Percentiles rank a stretch among this genome's conserved stretches.
These are phyloP conservation scores for Tipula unca DNA, from an alignment of 2,888 invertebrate genomes.

Conservation along the genomic window DNA sequence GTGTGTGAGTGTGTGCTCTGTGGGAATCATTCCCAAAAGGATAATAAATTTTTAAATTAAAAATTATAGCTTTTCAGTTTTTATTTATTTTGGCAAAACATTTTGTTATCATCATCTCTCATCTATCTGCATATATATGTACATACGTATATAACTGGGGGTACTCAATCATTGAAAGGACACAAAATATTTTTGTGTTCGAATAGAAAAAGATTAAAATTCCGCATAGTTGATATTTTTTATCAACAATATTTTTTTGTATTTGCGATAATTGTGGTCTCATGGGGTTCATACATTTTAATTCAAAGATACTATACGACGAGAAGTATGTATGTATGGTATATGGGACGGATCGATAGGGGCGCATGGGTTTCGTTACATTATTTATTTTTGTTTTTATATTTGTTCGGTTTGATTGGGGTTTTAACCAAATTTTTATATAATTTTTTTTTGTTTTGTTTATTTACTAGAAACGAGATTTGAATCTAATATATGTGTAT, in stretches of 20 bases:
- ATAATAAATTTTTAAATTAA: not conserved
- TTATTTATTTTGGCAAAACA: not conserved
- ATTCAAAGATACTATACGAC: not conserved
- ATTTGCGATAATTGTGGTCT: not conserved
- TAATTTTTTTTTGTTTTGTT: not conserved
- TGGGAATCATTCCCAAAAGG: not conserved
- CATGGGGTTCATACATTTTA: not conserved
- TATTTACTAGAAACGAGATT: not conserved
- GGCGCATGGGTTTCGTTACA: not conserved
- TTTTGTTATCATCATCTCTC: not conserved
- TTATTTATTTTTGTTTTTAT: not conserved
- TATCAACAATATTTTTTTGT: not conserved
- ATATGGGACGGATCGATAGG: not conserved
- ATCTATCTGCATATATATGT: not conserved
- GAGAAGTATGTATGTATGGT: no score
- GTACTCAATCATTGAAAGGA: not conserved
- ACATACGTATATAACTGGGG: not conserved
- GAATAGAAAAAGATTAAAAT: not conserved
- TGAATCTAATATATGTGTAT: not conserved
- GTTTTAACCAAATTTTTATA: not conserved
- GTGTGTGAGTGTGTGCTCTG: not conserved
- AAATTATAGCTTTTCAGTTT: not conserved
- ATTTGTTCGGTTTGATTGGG: not conserved
- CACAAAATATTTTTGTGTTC: not conserved
- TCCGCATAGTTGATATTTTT: not conserved